A percentile compares a stretch with the other conserved stretches of the same genome.
These are phyloP conservation scores for Antigone vipio DNA, from an alignment of 2,113 vertebrate genomes.

Conservation along the genomic window DNA sequence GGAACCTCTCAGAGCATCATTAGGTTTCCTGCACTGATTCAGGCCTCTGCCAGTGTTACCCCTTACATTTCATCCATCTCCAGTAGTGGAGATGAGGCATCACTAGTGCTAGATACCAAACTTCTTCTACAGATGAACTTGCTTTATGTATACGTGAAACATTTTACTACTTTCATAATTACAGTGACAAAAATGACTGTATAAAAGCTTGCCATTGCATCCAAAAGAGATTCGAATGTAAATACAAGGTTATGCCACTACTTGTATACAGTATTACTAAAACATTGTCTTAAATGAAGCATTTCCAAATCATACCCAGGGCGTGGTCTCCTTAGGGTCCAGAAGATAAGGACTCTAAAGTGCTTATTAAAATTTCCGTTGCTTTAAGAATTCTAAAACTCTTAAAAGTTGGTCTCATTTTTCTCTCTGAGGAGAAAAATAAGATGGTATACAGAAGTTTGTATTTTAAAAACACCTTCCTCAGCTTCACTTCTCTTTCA, in stretches of 20 bases:
- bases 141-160: not conserved
- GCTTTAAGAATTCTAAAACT: not conserved
- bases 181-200: not conserved
- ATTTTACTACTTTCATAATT: not conserved
- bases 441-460: not conserved
- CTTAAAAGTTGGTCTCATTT: not conserved
- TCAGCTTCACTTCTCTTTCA: not conserved
- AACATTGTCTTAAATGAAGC: not conserved
- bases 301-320: not conserved
- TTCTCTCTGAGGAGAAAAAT: not conserved
- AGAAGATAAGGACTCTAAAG: not conserved
- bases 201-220: not conserved
- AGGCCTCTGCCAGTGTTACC: not conserved
- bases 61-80: not conserved
- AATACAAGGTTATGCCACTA: not conserved
- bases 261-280: not conserved
- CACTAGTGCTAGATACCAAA: not conserved
- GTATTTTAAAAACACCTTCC: not conserved
- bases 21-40: slow-evolving; percentile 7
- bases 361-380: not conserved
- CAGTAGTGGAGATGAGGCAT: not conserved
- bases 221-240: not conserved
- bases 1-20: not conserved
- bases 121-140: not conserved
- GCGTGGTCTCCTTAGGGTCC: not conserved